These are phyloP conservation scores for Orthonyx spaldingii DNA, from an alignment of 2,113 vertebrate genomes.

Conservation along the genomic window DNA sequence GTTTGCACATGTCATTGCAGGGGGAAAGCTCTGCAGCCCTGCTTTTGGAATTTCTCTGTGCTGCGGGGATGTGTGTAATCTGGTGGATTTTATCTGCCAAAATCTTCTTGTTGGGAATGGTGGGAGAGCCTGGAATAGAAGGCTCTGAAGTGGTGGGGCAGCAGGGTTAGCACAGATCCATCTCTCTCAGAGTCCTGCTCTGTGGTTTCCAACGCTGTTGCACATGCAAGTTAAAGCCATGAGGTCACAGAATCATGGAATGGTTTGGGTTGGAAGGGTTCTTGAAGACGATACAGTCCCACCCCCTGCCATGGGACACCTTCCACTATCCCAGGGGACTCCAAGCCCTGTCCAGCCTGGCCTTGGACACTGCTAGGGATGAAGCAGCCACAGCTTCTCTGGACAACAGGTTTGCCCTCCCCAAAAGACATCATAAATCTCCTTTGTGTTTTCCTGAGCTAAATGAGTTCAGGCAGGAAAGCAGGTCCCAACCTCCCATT, in stretches of 20 bases:
- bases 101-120: not conserved
- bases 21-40: not conserved
- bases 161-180: rapidly evolving
- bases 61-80: not conserved
- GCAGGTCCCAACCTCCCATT: not conserved
- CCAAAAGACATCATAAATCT: not conserved
- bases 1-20: not conserved
- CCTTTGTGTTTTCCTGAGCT: not conserved
- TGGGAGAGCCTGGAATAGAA: not conserved
- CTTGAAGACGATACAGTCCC: not conserved
- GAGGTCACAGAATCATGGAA: not conserved
- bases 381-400: not conserved
- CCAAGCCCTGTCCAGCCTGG: not conserved
- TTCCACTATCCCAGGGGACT: not conserved
- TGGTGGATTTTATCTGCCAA: not conserved
- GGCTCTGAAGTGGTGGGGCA: not conserved
- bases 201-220: rapidly evolving
- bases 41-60: not conserved
- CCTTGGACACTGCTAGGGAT: not conserved
- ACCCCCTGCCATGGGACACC: not conserved
- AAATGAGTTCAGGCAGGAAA: not conserved
- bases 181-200: not conserved
- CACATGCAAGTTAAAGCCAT: rapidly evolving
- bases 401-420: not conserved
- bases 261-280: not conserved